Base-by-base conservation (phyloP, 2,888 invertebrate genomes). In the Heteromurus nitidus region DNA sequence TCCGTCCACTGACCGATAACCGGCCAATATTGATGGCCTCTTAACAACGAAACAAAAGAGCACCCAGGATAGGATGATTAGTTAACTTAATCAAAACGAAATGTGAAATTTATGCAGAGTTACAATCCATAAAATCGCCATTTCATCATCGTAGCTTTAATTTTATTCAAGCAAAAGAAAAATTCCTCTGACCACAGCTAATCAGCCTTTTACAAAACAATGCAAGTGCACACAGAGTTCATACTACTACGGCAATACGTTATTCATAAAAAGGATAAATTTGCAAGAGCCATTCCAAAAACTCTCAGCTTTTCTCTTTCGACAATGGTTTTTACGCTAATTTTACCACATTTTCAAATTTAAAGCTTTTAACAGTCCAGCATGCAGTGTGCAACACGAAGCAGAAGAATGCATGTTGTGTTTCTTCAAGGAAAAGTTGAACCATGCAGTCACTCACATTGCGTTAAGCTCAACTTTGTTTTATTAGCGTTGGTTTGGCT, bases 71-170 rank as follows among this genome's bases (percentile, higher is more conserved):
- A n/a, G 36, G 13, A 58, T 26, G 26, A 16, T 24, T 67, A 60
- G 68, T 68, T 76, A 68, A 68, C 68, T 77, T 77, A 77, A 77
- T 77, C 77, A 62, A 55, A 22, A 60, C 1, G 60, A 47, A 69
- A 77, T 69, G 69, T 22, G 69, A 69, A 77, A 69, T 77, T 69
- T 77, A 77, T 77, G 77, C 77, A 69, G 50, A 44, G 53, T 24
- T 69, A n/a, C n/a, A 69, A 67, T 77, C 77, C 77, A 77, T 77
- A 77, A 77, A 77, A 68, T 53, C 62, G 13, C 77, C 77, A 77
- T 77, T 77, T 77, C 36, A 24, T 36, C 53, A 9, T 65, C 13
- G 9, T 73, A 47, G 26, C 50, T 30, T 50, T 36, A 50, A 74
- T 53, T 74, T 74, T 64, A 50, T 64, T 50, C 31, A 30, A 60